Base-by-base conservation (phyloP, 2,113 vertebrate genomes). In the Cygnus atratus region DNA sequence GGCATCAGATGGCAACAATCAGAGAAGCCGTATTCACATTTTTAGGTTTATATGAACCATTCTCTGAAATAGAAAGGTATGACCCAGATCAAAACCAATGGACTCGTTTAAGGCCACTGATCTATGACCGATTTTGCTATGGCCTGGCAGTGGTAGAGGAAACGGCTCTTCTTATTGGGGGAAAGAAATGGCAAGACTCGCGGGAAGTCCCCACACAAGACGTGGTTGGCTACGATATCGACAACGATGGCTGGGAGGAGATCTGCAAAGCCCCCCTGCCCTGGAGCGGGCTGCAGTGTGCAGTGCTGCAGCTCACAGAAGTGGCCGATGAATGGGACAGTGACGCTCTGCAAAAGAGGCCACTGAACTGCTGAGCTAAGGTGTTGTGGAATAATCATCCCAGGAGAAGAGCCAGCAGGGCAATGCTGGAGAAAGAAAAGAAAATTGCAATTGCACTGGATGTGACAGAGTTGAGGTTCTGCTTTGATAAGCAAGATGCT, bases 31-130 rank as follows among this genome's bases (percentile, higher is more conserved):
- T 99, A 95, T 99, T 99, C 76, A 98, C 98, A n/a, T 98, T 99
- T 91, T 88, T 99, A 95, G 99, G 99, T 25, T 97, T 98, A 93
- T 99, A 99, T 9, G 99, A 99, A 93, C 98, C 98, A 11, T 99
- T 99, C 96, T 99, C 99, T 16, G 99, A 99, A 83, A 99, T 99
- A 8, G 99, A 99, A 95, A 97, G 97, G 72, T 99, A 99, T 1
- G 98, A 99, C 58, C 97, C 98, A 0, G 78, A 50, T 25, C 86
- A 96, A 4, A 98, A 99, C 91, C 98, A 98, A 63, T 99, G 99
- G 99, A 99, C 98, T 9, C 98, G 98, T 48, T 96, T 99, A 33
- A 97, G 97, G 37, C 99, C 99, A 0, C 96, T 99, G 39, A 94
- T 98, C 57, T 98, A 98, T 3, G 99, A 99, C 66, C 98, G 99